Conservation (phyloP, 2,888 invertebrate species). For the Mesodorylaimus sp. region DNA sequence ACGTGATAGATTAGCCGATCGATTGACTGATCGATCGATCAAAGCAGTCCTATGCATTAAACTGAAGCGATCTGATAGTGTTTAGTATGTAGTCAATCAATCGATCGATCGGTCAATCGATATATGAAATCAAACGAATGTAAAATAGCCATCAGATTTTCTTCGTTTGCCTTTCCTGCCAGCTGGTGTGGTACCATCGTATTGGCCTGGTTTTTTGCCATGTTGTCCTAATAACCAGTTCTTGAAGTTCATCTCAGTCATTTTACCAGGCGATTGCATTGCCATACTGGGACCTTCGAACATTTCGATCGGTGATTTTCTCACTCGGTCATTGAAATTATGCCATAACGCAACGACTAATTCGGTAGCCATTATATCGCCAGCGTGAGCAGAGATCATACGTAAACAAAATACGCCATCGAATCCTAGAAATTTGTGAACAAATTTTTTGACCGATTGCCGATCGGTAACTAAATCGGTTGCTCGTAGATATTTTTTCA, state of each 20-base stretch:
- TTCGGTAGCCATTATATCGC: conserved; percentile 31
- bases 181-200: conserved; percentile 26
- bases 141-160: too few relatives aligned
- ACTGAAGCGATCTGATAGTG: too few relatives aligned
- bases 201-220: conserved; percentile 22
- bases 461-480: conserved; percentile 29
- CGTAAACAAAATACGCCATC: conserved; percentile 30
- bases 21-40: too few relatives aligned
- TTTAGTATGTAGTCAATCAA: too few relatives aligned
- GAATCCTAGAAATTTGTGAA: conserved; percentile 29
- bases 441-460: conserved; percentile 30
- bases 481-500: conserved; percentile 28
- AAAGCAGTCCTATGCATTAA: too few relatives aligned
- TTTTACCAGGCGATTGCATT: conserved; percentile 26
- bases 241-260: conserved; percentile 29
- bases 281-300: conserved; percentile 26
- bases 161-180: conserved; percentile 24
- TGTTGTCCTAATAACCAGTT: conserved; percentile 19
- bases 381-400: conserved; percentile 30
- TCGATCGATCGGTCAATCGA: too few relatives aligned
- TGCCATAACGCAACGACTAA: conserved; percentile 29
- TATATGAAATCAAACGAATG: too few relatives aligned
- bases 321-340: conserved; percentile 29
- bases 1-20: too few relatives aligned
- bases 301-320: conserved; percentile 31